Evolutionary conservation across 2,797 vertebrate genomes (phyloP).

Genomic region (Cichlasoma orientale): DNA sequence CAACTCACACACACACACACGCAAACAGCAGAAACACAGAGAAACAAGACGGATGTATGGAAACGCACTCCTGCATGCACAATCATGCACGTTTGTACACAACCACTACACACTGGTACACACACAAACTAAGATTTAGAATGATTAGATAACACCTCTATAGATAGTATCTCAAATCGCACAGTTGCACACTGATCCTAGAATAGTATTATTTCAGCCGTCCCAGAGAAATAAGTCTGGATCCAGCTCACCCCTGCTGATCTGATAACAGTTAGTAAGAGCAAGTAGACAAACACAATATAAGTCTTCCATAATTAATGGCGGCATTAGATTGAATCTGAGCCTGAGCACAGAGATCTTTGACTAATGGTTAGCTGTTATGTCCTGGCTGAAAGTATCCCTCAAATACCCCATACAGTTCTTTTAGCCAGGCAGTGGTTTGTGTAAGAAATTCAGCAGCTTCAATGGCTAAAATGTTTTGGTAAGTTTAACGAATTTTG

Average conservation of each 20-base stretch:
- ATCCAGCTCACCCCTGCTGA: constrained; percentile 51
- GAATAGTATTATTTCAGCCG: constrained; percentile 69
- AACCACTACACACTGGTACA: background rate
- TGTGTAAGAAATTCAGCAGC: constrained; percentile 19
- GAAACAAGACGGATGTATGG: constrained; percentile 16
- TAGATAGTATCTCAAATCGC: constrained; percentile 67
- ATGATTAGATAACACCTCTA: constrained; percentile 60
- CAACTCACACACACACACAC: constrained; percentile 22
- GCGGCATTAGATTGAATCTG: constrained; percentile 57
- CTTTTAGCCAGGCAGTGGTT: background rate
- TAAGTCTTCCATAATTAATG: constrained; percentile 71
- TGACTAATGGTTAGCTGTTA: constrained; percentile 29
- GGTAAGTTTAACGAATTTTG: background rate
- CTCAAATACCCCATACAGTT: constrained; percentile 12
- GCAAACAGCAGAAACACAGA: constrained; percentile 22
- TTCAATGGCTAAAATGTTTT: background rate
- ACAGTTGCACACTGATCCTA: constrained; percentile 61
- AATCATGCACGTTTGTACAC: constrained; percentile 7
- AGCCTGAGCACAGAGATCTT: constrained; percentile 48
- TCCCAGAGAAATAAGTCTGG: constrained; percentile 61
- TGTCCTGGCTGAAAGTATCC: constrained; percentile 26
- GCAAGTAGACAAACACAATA: constrained; percentile 64
- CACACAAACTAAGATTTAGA: constrained; percentile 26
- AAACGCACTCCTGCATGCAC: constrained; percentile 42
- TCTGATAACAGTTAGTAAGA: constrained; percentile 68